Percentiles rank a stretch among this genome's conserved stretches.
Conservation (phyloP, 2,797 vertebrate genomes). For the Hypotaenidia okinawae region DNA sequence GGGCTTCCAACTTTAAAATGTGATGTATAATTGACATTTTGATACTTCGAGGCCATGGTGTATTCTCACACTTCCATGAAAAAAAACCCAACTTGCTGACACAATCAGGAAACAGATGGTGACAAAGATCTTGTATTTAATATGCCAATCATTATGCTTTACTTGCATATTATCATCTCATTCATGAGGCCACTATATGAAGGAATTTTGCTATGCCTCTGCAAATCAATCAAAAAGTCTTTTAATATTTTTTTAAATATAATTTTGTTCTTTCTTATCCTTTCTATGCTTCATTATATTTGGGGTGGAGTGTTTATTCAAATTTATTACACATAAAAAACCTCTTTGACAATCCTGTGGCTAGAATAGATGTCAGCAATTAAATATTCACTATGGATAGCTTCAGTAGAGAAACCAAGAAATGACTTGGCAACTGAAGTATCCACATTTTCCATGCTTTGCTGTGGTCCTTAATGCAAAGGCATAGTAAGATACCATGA, state of each 20-base stretch:
- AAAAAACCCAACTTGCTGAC: constrained; percentile 80
- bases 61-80: constrained; percentile 82
- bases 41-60: constrained; percentile 84
- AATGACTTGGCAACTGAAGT: constrained; percentile 62
- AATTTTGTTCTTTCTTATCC: constrained; percentile 65
- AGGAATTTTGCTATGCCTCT: constrained; percentile 77
- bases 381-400: constrained; percentile 45
- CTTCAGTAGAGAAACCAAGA: constrained; percentile 44
- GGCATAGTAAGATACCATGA: constrained; percentile 47
- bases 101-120: constrained; percentile 87
- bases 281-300: constrained; percentile 57
- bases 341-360: constrained; percentile 46
- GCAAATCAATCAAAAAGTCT: constrained; percentile 72
- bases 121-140: constrained; percentile 83
- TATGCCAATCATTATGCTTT: constrained; percentile 84
- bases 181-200: constrained; percentile 82
- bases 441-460: constrained; percentile 49
- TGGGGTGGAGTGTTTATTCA: constrained; percentile 48
- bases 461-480: constrained; percentile 50
- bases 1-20: constrained; percentile 82
- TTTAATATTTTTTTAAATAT: constrained; percentile 51
- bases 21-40: constrained; percentile 85
- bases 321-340: constrained; percentile 55
- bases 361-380: constrained; percentile 55
- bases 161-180: constrained; percentile 81